Percentiles rank a stretch among this genome's conserved stretches.
phyloP scores from a whole-genome alignment of 2,113 vertebrate genomes.

The Spermophilus dauricus region DNA sequence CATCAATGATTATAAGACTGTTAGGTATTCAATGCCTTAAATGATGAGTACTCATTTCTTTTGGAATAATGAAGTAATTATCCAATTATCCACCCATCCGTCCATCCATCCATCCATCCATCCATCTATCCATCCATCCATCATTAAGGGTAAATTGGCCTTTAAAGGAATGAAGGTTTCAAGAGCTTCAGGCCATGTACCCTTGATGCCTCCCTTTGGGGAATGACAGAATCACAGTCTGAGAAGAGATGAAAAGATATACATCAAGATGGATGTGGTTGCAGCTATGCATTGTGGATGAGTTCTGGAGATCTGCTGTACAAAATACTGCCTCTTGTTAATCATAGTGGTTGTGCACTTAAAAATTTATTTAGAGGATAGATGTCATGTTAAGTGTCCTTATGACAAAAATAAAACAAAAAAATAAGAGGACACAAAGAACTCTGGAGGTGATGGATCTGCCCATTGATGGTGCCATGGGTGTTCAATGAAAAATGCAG shows the following conservation, averaged over 20 bases:
- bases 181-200: not conserved
- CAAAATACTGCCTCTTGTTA: not conserved
- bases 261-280: not conserved
- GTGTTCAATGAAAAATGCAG: not conserved
- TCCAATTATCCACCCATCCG: no score
- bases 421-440: not conserved
- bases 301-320: not conserved
- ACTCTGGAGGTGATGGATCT: not conserved
- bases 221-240: not conserved
- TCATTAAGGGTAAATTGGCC: not conserved
- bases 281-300: not conserved
- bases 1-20: no score
- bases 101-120: no score
- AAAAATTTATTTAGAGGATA: not conserved
- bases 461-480: not conserved
- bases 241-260: not conserved
- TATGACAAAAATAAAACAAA: not conserved
- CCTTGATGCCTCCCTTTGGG: not conserved
- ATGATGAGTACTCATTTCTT: no score
- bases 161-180: conserved; percentile 8
- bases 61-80: no score
- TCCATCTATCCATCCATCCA: no score
- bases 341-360: not conserved
- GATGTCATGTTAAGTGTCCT: not conserved
- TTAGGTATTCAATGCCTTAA: no score